A percentile compares a stretch with the other conserved stretches of the same genome.
phyloP scores from a whole-genome alignment of 2,888 invertebrate species.

The Tetramorium bicarinatum region DNA sequence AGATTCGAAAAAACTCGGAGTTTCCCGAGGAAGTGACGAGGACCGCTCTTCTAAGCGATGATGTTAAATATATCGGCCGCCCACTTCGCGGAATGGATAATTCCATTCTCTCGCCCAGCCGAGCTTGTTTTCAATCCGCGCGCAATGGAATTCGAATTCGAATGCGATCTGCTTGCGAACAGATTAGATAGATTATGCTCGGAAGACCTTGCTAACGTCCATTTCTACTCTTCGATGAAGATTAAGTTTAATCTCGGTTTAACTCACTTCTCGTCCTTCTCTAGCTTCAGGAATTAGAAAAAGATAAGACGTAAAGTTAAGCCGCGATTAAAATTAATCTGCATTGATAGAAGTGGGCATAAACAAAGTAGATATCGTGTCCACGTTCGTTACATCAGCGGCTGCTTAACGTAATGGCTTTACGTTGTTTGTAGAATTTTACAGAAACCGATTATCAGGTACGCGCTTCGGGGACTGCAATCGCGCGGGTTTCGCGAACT shows the following conservation, averaged over 20 bases:
- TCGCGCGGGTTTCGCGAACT: background rate
- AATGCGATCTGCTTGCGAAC: background rate
- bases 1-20: conserved; percentile 63
- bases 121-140: conserved; percentile 2
- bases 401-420: background rate
- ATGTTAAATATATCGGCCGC: conserved; percentile 71
- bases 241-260: no score
- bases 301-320: no score
- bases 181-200: background rate
- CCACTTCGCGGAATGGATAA: conserved; percentile 66
- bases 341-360: no score
- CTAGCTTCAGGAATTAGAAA: no score
- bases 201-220: background rate
- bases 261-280: no score
- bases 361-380: background rate
- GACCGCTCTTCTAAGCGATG: conserved; percentile 48
- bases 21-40: conserved; percentile 35
- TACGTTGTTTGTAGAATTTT: background rate
- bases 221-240: no score
- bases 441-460: background rate
- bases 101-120: conserved; percentile 51
- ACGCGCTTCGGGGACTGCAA: no score
- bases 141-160: background rate
- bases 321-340: no score
- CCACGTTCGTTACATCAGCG: background rate